Percentiles rank a stretch among this genome's conserved stretches.
These are phyloP conservation scores for Clamator glandarius DNA, from an alignment of 2,797 vertebrate genomes.

Conservation along the genomic window DNA sequence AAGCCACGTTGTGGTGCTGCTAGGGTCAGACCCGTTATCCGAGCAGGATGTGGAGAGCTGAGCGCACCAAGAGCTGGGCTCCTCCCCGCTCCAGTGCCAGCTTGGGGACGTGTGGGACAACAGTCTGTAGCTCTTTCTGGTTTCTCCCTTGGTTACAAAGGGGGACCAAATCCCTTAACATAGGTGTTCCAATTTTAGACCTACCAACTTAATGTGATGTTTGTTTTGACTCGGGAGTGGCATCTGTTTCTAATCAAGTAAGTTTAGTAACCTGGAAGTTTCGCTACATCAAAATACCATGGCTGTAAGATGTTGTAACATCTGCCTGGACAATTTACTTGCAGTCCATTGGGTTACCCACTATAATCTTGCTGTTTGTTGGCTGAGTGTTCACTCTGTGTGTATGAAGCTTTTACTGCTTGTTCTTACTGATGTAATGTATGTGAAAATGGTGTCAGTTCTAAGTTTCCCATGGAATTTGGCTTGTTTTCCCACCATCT, in stretches of 20 bases:
- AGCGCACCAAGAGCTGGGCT: not conserved
- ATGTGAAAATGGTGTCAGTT: not conserved
- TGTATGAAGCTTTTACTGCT: not conserved
- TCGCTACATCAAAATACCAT: not conserved
- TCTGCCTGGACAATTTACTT: not conserved
- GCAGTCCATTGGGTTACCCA: not conserved
- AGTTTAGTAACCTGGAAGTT: not conserved
- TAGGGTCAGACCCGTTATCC: not conserved
- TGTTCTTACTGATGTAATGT: not conserved
- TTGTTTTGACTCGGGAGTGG: not conserved
- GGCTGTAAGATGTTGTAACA: not conserved
- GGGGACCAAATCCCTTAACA: rapidly evolving
- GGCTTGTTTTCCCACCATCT: conserved; percentile 26
- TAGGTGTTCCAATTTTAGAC: not conserved
- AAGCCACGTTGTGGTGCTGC: not conserved
- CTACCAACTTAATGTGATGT: not conserved
- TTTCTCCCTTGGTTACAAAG: not conserved
- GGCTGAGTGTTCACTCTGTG: not conserved
- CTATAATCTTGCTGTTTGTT: not conserved
- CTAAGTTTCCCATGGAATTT: conserved; percentile 1
- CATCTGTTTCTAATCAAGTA: not conserved
- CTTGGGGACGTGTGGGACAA: rapidly evolving
- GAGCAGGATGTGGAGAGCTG: not conserved
- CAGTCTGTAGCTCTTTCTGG: too few species aligned
- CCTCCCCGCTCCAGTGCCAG: rapidly evolving